Evolutionary conservation across 2,888 invertebrate genomes (phyloP).

Genomic region (Himalopsyche japonica): DNA sequence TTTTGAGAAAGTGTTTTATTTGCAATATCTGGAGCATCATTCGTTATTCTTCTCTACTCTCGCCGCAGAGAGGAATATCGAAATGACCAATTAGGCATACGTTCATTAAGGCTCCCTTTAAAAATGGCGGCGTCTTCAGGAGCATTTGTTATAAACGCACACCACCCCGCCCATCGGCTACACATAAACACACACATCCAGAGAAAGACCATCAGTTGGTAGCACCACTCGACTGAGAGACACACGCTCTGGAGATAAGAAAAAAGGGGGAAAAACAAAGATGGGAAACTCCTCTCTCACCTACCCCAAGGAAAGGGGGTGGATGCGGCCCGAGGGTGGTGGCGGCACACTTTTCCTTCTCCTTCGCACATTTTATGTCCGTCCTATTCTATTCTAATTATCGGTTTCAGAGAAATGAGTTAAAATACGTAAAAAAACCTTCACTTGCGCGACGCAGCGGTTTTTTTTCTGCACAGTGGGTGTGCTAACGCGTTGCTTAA

Average conservation of each 20-base stretch:
- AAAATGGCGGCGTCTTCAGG: slow-evolving; percentile 6
- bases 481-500: slow-evolving; percentile 7
- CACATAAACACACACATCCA: slow-evolving; percentile 12
- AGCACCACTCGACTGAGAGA: slow-evolving; percentile 37
- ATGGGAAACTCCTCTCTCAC: slow-evolving; percentile 29
- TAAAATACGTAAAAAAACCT: slow-evolving; percentile 38
- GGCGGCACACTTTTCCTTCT: slow-evolving; percentile 24
- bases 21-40: neutral
- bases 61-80: neutral
- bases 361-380: slow-evolving; percentile 29
- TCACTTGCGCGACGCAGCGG: slow-evolving; percentile 32
- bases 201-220: neutral
- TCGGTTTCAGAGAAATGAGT: slow-evolving; percentile 42
- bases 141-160: slow-evolving; percentile 32
- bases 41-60: neutral
- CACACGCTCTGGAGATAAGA: slow-evolving; percentile 40
- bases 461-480: slow-evolving; percentile 35
- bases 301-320: neutral
- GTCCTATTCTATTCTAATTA: slow-evolving; percentile 41
- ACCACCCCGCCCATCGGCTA: slow-evolving; percentile 4
- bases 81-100: slow-evolving; percentile 35
- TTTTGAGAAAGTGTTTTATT: neutral
- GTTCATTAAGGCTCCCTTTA: slow-evolving; percentile 22
- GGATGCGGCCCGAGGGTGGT: neutral
- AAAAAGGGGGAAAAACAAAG: slow-evolving; percentile 40